Conservation (phyloP, 2,888 invertebrate genomes). For the Hemaris fuciformis region DNA sequence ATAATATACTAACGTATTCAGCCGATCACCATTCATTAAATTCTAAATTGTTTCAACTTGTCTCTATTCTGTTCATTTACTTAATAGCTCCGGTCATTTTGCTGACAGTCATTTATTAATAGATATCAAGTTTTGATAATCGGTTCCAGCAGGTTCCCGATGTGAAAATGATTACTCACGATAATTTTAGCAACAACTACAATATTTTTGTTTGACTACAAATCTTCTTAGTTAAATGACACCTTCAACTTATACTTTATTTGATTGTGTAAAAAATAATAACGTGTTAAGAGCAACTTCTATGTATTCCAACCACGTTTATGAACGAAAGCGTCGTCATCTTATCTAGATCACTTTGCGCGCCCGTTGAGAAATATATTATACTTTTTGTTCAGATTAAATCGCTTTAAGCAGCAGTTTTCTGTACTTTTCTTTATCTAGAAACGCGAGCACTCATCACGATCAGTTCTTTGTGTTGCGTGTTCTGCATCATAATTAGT, state of each 20-base stretch:
- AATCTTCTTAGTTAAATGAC: too few relatives aligned
- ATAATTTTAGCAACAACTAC: not conserved
- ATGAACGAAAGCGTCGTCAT: not conserved
- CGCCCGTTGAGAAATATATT: not conserved
- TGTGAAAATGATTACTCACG: not conserved
- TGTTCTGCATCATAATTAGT: not conserved
- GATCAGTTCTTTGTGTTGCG: constrained; percentile 1
- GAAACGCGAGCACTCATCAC: not conserved
- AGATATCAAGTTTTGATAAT: not conserved
- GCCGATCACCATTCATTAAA: constrained; percentile 34
- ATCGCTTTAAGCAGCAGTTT: constrained; percentile 6
- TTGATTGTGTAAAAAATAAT: too few relatives aligned
- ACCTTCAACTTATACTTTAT: too few relatives aligned
- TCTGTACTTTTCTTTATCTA: not conserved
- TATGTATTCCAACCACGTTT: not conserved
- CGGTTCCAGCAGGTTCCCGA: not conserved
- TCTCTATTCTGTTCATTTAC: not conserved
- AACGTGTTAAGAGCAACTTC: too few relatives aligned
- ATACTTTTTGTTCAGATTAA: not conserved
- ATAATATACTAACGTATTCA: constrained; percentile 32
- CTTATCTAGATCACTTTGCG: not conserved
- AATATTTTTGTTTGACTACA: not conserved
- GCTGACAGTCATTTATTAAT: not conserved
- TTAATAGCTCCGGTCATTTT: not conserved
- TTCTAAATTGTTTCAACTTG: constrained; percentile 23